These are phyloP conservation scores for Battus philenor DNA, from an alignment of 1,140 invertebrate genomes.

Conservation along the genomic window DNA sequence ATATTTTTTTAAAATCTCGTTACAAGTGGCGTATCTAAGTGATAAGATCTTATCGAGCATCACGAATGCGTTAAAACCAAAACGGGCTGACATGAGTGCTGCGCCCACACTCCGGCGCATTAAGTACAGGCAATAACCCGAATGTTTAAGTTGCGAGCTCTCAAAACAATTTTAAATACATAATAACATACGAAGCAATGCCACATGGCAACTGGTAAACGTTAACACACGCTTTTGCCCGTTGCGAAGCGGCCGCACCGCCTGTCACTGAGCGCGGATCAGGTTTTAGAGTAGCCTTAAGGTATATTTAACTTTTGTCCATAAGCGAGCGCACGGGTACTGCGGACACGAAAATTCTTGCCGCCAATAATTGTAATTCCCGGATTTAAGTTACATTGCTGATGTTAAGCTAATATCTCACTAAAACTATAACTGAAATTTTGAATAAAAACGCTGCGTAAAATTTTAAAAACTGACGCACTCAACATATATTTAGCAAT, in stretches of 20 bases:
- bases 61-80: slow-evolving; percentile 6
- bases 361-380: no score
- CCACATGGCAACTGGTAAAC: neutral
- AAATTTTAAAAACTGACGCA: no score
- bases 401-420: no score
- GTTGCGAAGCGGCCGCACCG: slow-evolving; percentile 4
- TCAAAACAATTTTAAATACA: slow-evolving; percentile 9
- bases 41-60: no score
- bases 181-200: slow-evolving; percentile 1
- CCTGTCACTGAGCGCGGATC: slow-evolving; percentile 2
- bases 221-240: neutral
- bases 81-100: neutral
- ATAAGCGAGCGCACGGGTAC: neutral
- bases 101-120: slow-evolving; percentile 3
- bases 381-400: no score
- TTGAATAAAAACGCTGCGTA: no score
- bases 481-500: no score
- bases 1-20: no score
- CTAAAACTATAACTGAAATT: no score
- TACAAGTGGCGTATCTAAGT: no score
- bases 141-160: slow-evolving; percentile 6
- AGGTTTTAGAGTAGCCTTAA: slow-evolving; percentile 2
- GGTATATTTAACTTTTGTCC: neutral
- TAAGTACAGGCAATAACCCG: slow-evolving; percentile 1
- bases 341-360: no score